Evolutionary conservation across 2,113 vertebrate species (phyloP), one percentile per base, ranked within the genome.

Genomic region (Phocoena sinus): DNA sequence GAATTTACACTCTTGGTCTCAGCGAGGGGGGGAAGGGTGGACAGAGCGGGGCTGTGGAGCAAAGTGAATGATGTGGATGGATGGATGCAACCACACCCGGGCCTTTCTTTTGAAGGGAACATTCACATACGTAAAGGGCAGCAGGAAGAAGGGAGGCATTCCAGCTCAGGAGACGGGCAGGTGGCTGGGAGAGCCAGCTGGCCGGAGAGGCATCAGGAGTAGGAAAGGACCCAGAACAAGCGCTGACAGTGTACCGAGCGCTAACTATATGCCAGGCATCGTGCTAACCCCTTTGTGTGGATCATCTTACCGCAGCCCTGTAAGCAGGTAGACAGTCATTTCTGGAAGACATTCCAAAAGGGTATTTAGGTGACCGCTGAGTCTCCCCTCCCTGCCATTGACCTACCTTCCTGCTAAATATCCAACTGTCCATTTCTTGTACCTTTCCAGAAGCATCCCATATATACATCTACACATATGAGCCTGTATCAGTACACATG

Each of bases 1-100:
- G 99, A 98, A 98, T 98, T 98, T 96, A 97, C 95, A 95, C 98
- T 98, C 95, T 60, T 28, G 96, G 98, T 98, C 98, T 98, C 98
- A 8, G 85, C 74, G 2, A 96, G 84, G 56, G 87, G 86, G 89
- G 96, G 86, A 93, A 56, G 70, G 92, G 73, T 58, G 47, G 89
- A 50, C 58, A 73, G 94, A 11, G 71, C 44, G 60, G 91, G 94
- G 28, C 38, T 86, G 81, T 6, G 21, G 97, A 97, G 93, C 89
- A 86, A 89, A 97, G 94, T 84, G 94, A 98, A 91, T 94, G 97
- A 96, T 2, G 90, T 80, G 96, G 94, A 97, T 96, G 98, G 97
- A 98, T 92, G 82, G 98, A 89, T 94, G 65, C 92, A 77, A 60
- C 95, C 85, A 80, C 96, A 96, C 80, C 81, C 93, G 81, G 96